Conservation (phyloP, 2,888 invertebrate genomes). For the Vesta saturnalis region DNA sequence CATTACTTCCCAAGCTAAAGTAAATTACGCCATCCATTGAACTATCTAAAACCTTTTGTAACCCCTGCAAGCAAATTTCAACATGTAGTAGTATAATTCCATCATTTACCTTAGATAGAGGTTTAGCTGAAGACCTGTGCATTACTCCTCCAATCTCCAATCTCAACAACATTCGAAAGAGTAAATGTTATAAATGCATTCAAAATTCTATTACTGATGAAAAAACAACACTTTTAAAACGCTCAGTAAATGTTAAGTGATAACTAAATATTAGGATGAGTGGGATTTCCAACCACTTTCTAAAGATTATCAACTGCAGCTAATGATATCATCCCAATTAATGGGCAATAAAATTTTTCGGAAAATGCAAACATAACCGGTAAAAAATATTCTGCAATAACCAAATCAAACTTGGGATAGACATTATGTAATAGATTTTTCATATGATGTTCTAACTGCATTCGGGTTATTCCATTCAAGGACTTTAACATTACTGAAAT, state of each 20-base stretch:
- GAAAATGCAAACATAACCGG: conserved; percentile 51
- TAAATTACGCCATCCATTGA: conserved; percentile 42
- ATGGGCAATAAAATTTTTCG: conserved; percentile 54
- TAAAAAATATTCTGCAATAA: conserved; percentile 53
- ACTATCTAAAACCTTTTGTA: conserved; percentile 20
- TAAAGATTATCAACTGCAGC: conserved; percentile 50
- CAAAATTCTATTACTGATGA: conserved; percentile 48
- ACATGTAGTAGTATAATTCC: conserved; percentile 21
- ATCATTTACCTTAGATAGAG: not conserved
- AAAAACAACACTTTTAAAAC: conserved; percentile 30
- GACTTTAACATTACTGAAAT: too few species aligned
- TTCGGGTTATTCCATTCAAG: too few species aligned
- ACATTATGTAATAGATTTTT: conserved; percentile 51
- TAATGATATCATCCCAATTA: conserved; percentile 53
- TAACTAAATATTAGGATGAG: conserved; percentile 52
- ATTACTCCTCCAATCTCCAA: conserved; percentile 55
- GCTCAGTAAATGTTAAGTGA: not conserved
- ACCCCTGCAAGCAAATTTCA: not conserved
- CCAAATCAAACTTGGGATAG: conserved; percentile 52
- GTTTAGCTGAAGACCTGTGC: conserved; percentile 43
- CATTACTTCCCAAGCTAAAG: conserved; percentile 25
- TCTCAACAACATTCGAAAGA: conserved; percentile 53
- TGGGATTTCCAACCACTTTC: conserved; percentile 52
- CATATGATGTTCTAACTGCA: conserved; percentile 45
- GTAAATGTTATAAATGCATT: not conserved